Evolutionary conservation across 2,113 vertebrate genomes (phyloP).

Genomic region (Gadus chalcogrammus): DNA sequence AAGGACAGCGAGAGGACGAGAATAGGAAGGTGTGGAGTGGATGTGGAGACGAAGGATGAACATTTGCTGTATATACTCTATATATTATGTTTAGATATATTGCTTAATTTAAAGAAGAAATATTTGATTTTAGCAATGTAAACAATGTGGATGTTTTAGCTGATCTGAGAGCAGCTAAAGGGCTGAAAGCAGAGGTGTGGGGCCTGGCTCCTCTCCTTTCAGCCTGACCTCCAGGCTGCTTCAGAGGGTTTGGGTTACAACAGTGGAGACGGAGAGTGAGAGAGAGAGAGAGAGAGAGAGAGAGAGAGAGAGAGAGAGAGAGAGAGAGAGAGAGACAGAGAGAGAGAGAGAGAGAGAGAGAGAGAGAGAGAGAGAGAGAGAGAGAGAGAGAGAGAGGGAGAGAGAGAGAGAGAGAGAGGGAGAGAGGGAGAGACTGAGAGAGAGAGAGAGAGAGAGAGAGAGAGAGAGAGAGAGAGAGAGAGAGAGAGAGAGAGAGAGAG

Average conservation of each 20-base stretch:
- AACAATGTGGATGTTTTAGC: no score
- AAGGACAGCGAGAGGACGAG: neutral
- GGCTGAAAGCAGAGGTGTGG: no score
- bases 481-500: slow-evolving; percentile 1
- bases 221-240: no score
- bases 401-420: neutral
- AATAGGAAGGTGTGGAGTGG: no score
- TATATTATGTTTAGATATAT: no score
- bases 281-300: neutral
- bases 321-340: neutral
- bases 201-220: no score
- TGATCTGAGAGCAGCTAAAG: no score
- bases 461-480: neutral
- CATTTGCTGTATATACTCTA: no score
- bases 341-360: neutral
- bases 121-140: no score
- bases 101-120: no score
- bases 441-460: neutral
- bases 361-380: neutral
- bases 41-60: no score
- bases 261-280: neutral
- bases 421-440: neutral
- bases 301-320: neutral
- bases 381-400: neutral
- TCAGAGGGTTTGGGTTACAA: no score